A percentile compares a stretch with the other conserved stretches of the same genome.
phyloP scores from a whole-genome alignment of 2,888 invertebrate species.

The Polydrusus cervinus region DNA sequence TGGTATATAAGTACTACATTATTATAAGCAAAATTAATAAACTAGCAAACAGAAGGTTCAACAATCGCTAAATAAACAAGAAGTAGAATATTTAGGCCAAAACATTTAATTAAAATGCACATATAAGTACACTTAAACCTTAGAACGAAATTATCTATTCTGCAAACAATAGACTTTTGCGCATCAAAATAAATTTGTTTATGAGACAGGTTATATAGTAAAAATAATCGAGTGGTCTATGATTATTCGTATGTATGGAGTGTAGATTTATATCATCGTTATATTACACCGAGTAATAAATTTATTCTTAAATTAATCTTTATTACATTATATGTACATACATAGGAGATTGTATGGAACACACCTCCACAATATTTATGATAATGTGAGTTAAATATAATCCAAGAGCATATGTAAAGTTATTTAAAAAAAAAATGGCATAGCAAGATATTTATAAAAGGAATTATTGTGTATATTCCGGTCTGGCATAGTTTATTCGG shows the following conservation, averaged over 20 bases:
- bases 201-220: constrained; percentile 1
- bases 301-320: constrained; percentile 9
- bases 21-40: background rate
- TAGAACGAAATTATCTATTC: constrained; percentile 7
- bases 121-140: constrained; percentile 8
- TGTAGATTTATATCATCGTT: constrained; percentile 2
- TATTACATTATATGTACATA: background rate
- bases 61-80: constrained; percentile 1
- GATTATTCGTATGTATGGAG: background rate
- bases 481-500: too few species aligned
- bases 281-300: constrained; percentile 18
- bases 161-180: constrained; percentile 12
- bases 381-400: background rate
- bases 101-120: background rate
- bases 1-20: background rate
- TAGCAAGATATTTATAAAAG: too few species aligned
- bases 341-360: constrained; percentile 16
- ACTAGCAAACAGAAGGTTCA: constrained; percentile 6
- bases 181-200: constrained; percentile 20
- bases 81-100: constrained; percentile 1
- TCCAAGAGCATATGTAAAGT: constrained; percentile 8
- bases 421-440: too few species aligned
- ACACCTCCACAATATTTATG: constrained; percentile 18
- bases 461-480: too few species aligned
- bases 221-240: constrained; percentile 3